Evolutionary conservation across 2,888 invertebrate genomes (phyloP).

Genomic region (Gari tellinella): DNA sequence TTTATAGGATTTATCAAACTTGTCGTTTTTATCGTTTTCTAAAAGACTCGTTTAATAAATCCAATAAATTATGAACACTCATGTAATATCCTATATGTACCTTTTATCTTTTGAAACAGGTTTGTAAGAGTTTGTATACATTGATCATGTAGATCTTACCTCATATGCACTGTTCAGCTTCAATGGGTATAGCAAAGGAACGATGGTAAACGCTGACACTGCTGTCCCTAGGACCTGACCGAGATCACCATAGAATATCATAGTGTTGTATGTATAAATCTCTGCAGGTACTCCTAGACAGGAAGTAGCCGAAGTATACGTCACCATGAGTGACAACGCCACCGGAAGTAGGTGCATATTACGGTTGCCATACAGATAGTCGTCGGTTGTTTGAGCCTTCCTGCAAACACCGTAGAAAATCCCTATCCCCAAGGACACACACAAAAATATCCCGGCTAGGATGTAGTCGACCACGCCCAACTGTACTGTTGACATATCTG

Average conservation of each 20-base stretch:
- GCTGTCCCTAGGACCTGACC: constrained; percentile 29
- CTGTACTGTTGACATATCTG: no score
- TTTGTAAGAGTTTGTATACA: no score
- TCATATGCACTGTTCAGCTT: constrained; percentile 66
- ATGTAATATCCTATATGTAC: no score
- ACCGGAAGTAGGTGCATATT: constrained; percentile 61
- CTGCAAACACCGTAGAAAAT: constrained; percentile 41
- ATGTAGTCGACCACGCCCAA: constrained; percentile 29
- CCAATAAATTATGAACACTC: no score
- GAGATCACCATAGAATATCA: constrained; percentile 29
- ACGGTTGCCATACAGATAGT: constrained; percentile 63
- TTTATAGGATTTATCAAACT: no score
- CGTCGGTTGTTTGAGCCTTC: constrained; percentile 43
- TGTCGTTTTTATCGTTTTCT: no score
- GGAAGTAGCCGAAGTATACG: constrained; percentile 68
- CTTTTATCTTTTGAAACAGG: no score
- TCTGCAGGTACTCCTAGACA: constrained; percentile 67
- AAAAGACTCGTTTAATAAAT: no score
- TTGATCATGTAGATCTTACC: constrained; percentile 36
- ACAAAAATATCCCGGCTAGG: constrained; percentile 28
- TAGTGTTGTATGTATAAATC: constrained; percentile 57
- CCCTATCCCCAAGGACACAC: constrained; percentile 43
- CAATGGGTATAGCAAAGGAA: constrained; percentile 64
- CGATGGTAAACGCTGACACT: constrained; percentile 36
- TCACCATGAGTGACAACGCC: constrained; percentile 65